phyloP scores from a whole-genome alignment of 2,888 invertebrate species.

The Tenthredo distinguenda region DNA sequence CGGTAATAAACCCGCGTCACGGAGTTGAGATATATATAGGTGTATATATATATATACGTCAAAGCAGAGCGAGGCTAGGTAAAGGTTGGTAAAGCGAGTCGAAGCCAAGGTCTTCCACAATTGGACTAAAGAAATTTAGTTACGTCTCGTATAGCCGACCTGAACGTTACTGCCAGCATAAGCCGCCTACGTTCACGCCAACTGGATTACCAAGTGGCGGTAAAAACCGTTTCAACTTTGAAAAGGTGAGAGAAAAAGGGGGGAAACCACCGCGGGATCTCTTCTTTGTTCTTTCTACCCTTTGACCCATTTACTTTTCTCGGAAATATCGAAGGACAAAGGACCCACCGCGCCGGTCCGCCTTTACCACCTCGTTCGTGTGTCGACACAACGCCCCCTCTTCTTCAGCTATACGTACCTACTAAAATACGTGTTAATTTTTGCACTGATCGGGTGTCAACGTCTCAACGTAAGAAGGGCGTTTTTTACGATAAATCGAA shows the following conservation, averaged over 20 bases:
- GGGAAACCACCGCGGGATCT: slow-evolving; percentile 19
- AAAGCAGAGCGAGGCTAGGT: slow-evolving; percentile 16
- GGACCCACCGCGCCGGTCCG: background rate
- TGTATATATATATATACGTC: slow-evolving; percentile 12
- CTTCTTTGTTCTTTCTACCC: slow-evolving; percentile 45
- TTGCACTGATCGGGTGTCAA: background rate
- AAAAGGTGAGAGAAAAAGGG: slow-evolving; percentile 27
- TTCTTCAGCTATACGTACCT: background rate
- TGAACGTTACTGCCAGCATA: slow-evolving; percentile 6
- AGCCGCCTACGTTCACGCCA: slow-evolving; percentile 27
- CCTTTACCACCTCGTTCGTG: background rate
- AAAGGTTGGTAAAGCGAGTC: slow-evolving; percentile 43
- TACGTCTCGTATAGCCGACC: slow-evolving; percentile 31
- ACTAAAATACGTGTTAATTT: background rate
- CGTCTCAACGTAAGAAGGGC: background rate
- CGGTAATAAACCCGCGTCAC: slow-evolving; percentile 63
- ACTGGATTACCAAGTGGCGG: slow-evolving; percentile 27
- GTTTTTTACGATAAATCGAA: background rate
- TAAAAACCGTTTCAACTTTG: slow-evolving; percentile 38
- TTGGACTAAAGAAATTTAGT: slow-evolving; percentile 50
- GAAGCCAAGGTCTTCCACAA: slow-evolving; percentile 65
- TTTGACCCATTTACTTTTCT: slow-evolving; percentile 47
- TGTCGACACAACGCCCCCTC: background rate
- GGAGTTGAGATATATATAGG: background rate
- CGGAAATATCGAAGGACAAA: slow-evolving; percentile 34